Percentiles rank a stretch among this genome's conserved stretches.
Conservation (phyloP, 2,113 vertebrate genomes). For the Ranitomeya variabilis region DNA sequence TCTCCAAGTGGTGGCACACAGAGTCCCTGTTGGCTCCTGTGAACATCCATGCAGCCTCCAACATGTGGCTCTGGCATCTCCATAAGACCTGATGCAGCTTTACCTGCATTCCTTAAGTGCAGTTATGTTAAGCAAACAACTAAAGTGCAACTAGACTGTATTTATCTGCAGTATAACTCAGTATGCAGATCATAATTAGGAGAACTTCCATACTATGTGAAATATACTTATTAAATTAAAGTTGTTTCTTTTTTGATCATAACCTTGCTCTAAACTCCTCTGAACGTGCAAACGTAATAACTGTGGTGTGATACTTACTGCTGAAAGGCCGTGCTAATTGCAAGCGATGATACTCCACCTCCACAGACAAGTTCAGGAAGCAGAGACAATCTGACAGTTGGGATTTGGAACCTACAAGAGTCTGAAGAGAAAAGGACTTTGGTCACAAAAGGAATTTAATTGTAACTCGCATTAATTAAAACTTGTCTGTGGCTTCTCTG, state of each 20-base stretch:
- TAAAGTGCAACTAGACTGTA: neutral
- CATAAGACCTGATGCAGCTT: neutral
- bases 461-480: constrained; percentile 74
- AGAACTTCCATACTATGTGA: neutral
- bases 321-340: constrained; percentile 40
- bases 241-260: neutral
- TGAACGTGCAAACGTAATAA: constrained; percentile 15
- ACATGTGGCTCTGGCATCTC: neutral
- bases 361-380: constrained; percentile 19
- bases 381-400: constrained; percentile 45
- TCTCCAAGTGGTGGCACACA: neutral
- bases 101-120: neutral
- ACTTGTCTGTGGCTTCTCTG: constrained; percentile 72
- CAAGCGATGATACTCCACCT: constrained; percentile 30
- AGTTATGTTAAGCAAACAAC: neutral
- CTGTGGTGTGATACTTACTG: neutral
- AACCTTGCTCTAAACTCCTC: constrained; percentile 21
- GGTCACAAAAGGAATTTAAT: constrained; percentile 67
- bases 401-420: constrained; percentile 23
- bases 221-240: constrained; percentile 31
- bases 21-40: neutral
- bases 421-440: constrained; percentile 57
- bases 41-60: too few relatives aligned
- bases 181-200: constrained; percentile 9
- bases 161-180: neutral